Percentiles rank a stretch among this genome's conserved stretches.
Conservation (phyloP, 2,113 vertebrate species). For the Mustela nigripes region DNA sequence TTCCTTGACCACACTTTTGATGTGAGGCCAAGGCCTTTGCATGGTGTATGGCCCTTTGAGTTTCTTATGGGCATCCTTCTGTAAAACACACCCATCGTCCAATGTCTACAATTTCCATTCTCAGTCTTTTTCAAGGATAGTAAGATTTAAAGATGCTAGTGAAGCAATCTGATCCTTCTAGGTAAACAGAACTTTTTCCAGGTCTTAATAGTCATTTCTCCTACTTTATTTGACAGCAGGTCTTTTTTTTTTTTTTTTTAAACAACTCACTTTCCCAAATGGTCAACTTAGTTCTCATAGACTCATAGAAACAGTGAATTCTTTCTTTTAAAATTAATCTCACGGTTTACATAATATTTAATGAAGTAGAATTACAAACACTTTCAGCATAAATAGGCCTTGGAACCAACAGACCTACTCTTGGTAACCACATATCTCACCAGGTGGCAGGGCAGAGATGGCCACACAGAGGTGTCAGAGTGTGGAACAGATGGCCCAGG, state of each 20-base stretch:
- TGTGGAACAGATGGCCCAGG: not conserved
- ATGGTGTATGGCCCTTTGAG: not conserved
- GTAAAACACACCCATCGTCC: fast-evolving
- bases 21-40: not conserved
- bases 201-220: not conserved
- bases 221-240: not conserved
- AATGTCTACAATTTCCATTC: too few relatives aligned
- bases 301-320: not conserved
- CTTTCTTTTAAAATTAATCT: not conserved
- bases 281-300: not conserved
- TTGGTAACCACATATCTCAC: not conserved
- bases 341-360: not conserved
- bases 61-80: not conserved
- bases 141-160: not conserved
- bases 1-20: not conserved
- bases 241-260: not conserved
- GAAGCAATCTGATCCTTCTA: not conserved
- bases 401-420: not conserved
- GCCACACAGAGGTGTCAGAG: fast-evolving
- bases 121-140: not conserved
- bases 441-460: not conserved
- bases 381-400: not conserved
- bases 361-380: not conserved
- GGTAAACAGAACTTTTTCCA: not conserved
- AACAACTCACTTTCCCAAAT: not conserved